Base-by-base conservation (phyloP, 2,113 vertebrate species). In the Eira barbara region DNA sequence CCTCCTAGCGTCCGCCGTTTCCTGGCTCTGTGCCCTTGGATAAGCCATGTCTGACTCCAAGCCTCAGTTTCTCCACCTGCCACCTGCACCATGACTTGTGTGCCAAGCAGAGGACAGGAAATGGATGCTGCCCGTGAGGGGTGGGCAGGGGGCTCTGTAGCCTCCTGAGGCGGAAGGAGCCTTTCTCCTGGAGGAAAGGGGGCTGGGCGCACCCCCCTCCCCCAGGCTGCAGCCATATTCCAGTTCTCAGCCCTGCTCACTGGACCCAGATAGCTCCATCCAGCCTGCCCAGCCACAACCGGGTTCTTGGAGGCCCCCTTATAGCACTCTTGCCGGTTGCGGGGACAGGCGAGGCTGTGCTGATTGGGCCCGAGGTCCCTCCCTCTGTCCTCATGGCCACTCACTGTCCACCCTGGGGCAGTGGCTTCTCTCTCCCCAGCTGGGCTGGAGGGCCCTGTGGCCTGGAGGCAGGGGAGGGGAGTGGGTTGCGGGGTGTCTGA, bases 271-370 rank as follows among this genome's bases (percentile, higher is more conserved):
- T 20, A 57, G 55, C 20, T 57, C 55, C 59, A 27, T 7, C 27
- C 0, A 1, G n/a, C 42, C 20, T 67, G 47, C 7, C 27, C 0
- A 1, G n/a, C 42, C 7, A 10, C 7, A 47, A 20, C 71, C 1
- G 13, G 25, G n/a, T 18, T 15, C 21, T n/a, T 36, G 0, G 79
- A 39, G 67, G 78, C 6, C 4, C 47, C 55, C 42, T 12, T 0
- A 0, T 3, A 47, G 65, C 1, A 20, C 39, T 0, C 0, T 6
- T 0, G 14, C 36, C 11, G 42, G 63, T 82, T 67, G 12, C 5
- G n/a, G 61, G 52, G 45, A 4, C 57, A 23, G 71, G 57, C 2
- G 1, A 2, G 71, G 25, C 49, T 17, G 0, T 18, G 71, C 23
- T 0, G 9, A 7, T 14, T 49, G 1, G 6, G 79, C 36, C n/a